phyloP scores from a whole-genome alignment of 1,140 invertebrate genomes.

The Plectrocnemia conspersa region DNA sequence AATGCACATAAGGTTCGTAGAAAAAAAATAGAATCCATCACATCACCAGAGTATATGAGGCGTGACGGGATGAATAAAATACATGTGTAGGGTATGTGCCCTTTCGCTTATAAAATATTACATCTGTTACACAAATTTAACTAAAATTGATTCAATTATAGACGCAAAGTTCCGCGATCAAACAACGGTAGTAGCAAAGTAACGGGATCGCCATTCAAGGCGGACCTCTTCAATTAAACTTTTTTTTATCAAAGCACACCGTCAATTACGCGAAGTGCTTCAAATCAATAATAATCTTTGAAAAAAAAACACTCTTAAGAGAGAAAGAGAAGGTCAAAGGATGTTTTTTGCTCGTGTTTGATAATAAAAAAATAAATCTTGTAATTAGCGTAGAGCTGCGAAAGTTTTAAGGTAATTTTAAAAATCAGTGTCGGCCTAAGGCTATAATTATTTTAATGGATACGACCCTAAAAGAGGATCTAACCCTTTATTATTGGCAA shows the following conservation, averaged over 20 bases:
- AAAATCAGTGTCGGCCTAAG: neutral
- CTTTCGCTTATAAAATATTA: slow-evolving; percentile 15
- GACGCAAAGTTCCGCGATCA: neutral
- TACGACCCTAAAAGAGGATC: slow-evolving; percentile 8
- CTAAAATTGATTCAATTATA: slow-evolving; percentile 18
- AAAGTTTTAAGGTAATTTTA: neutral
- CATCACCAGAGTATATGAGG: slow-evolving; percentile 3
- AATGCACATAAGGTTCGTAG: no score
- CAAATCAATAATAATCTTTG: no score
- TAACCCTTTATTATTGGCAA: slow-evolving; percentile 21
- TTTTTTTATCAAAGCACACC: slow-evolving; percentile 5
- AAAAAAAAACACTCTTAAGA: no score
- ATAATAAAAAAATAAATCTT: neutral
- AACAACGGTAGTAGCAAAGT: neutral
- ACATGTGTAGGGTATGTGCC: slow-evolving; percentile 1
- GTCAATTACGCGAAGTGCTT: neutral
- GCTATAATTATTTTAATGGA: slow-evolving; percentile 21
- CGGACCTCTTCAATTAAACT: neutral
- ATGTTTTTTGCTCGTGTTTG: neutral
- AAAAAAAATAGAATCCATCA: slow-evolving; percentile 3
- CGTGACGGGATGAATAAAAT: slow-evolving; percentile 9
- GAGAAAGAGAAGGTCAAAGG: neutral
- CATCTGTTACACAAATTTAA: slow-evolving; percentile 12
- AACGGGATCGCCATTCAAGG: slow-evolving; percentile 1
- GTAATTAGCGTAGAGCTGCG: neutral